Evolutionary conservation across 2,888 invertebrate species (phyloP).

Genomic region (Nasonovia ribisnigri): DNA sequence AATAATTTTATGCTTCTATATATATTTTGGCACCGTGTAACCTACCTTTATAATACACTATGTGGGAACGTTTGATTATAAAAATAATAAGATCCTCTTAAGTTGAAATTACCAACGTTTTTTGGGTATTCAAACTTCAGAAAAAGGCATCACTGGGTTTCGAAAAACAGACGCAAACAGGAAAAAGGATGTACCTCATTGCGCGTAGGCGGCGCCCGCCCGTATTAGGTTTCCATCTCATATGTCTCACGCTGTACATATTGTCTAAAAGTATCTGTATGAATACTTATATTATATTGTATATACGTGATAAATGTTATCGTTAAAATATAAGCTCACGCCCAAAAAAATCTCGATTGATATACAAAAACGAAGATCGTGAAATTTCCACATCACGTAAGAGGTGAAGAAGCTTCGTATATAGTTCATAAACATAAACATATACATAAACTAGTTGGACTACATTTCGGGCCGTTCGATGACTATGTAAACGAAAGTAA

Average conservation of each 20-base stretch:
- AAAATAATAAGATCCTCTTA: neutral
- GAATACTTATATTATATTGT: neutral
- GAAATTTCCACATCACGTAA: neutral
- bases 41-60: neutral
- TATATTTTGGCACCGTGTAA: neutral
- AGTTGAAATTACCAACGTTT: slow-evolving; percentile 18
- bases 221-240: slow-evolving; percentile 59
- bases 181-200: slow-evolving; percentile 61
- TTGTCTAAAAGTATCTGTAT: neutral
- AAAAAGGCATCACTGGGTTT: slow-evolving; percentile 1
- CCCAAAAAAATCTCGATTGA: neutral
- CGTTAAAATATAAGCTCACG: neutral
- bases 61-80: neutral
- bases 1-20: neutral
- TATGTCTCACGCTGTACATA: neutral
- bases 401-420: neutral
- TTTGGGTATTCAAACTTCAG: neutral
- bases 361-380: neutral
- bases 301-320: neutral
- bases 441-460: slow-evolving; percentile 51
- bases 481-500: slow-evolving; percentile 5
- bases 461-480: slow-evolving; percentile 42
- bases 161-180: slow-evolving; percentile 51
- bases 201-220: slow-evolving; percentile 42
- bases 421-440: neutral